Evolutionary conservation across 1,140 invertebrate species (phyloP), one percentile per base, ranked within the genome.

Genomic region (Triops cancriformis): DNA sequence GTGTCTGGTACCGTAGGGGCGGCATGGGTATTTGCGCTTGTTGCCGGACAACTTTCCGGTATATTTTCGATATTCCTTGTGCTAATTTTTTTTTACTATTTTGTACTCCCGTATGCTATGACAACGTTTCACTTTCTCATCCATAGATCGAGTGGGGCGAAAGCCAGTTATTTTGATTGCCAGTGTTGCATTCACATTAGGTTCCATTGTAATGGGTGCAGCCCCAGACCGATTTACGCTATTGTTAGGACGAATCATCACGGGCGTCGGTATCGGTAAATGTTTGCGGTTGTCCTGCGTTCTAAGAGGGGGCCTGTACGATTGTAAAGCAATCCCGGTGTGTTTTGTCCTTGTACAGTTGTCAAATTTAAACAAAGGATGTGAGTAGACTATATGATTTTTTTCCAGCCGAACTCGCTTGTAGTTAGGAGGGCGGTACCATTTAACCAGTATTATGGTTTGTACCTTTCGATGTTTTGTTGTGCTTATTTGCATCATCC

Each of bases 191-290:
- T 90, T 90, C 81, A 85, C 86, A 1, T 79, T 85, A 26, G 89
- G 89, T 7, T 87, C 88, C 1, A 76, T 89, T 11, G 80, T 89
- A 26, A 88, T 89, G 86, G 87, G 84, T 1, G 82, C 86, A 27
- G 85, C 89, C 5, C 80, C 83, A 26, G 83, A 84, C 77, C 86
- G 86, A 79, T 84, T 84, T 42, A 82, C 86, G 43, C 83, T 90
- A 3, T 81, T 90, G 4, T 81, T 85, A 73, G 89, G 89, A 14
- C 80, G 89, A 76, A 82, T 89, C n/a, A 84, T 89, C 45, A 85
- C 89, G 3, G 89, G 90, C 14, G 82, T 87, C 64, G 89, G 86
- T 42, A 89, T 91, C 79, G 89, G 89, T 89, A 81, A 84, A 23
- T 45, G 23, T 73, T 11, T 31, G 26, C 51, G 26, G 12, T 77